phyloP scores from a whole-genome alignment of 2,113 vertebrate genomes.

The Xiphophorus hellerii region DNA sequence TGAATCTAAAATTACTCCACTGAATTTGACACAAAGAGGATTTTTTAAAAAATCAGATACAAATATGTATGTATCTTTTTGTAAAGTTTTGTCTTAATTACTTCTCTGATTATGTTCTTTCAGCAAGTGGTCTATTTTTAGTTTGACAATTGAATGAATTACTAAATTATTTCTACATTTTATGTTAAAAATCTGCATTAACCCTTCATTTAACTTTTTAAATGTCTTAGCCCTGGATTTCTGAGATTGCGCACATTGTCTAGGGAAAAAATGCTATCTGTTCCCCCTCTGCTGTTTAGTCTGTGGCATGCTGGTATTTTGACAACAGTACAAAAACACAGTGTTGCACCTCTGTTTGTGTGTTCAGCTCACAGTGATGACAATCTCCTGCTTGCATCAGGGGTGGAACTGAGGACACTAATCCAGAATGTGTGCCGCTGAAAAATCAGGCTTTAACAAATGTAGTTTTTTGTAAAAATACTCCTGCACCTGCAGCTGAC shows the following conservation, averaged over 20 bases:
- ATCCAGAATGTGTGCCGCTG: constrained; percentile 44
- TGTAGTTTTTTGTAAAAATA: constrained; percentile 46
- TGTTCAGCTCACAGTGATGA: constrained; percentile 43
- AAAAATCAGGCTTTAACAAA: constrained; percentile 47
- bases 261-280: not conserved
- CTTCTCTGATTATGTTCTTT: too few species aligned
- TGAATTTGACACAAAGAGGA: too few species aligned
- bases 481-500: constrained; percentile 61
- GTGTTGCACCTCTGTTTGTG: constrained; percentile 54
- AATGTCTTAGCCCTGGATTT: not conserved
- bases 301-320: constrained; percentile 71
- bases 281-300: constrained; percentile 69
- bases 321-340: constrained; percentile 65
- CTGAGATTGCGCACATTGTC: not conserved
- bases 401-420: constrained; percentile 41
- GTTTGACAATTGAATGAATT: too few species aligned
- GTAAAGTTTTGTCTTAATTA: too few species aligned
- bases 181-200: not conserved
- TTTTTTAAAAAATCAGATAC: too few species aligned
- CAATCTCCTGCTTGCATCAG: constrained; percentile 29
- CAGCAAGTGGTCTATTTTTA: too few species aligned
- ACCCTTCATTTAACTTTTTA: not conserved
- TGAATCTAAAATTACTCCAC: too few species aligned
- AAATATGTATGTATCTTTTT: too few species aligned
- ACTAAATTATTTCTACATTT: not conserved